Evolutionary conservation across 2,888 invertebrate species (phyloP).

Genomic region (Maniola hyperantus): DNA sequence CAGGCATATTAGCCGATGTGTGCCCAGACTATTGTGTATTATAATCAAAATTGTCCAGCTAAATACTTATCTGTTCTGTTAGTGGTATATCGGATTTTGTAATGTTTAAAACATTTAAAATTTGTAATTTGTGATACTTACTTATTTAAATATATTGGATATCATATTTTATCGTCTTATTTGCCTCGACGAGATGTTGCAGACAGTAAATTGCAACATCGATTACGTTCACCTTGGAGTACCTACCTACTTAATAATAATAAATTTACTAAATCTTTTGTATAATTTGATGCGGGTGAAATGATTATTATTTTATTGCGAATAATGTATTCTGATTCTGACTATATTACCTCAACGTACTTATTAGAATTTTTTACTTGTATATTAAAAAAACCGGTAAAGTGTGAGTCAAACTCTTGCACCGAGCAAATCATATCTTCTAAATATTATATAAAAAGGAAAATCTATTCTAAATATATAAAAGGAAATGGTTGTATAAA

Average conservation of each 20-base stretch:
- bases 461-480: too few relatives aligned
- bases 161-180: conserved; percentile 32
- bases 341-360: not conserved
- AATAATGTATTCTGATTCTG: not conserved
- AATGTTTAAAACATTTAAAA: conserved; percentile 35
- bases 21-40: not conserved
- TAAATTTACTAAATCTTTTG: not conserved
- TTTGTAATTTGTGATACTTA: conserved; percentile 57
- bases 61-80: conserved; percentile 5
- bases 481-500: too few relatives aligned
- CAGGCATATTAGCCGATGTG: not conserved
- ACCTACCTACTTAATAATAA: not conserved
- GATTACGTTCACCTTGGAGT: conserved; percentile 22
- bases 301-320: not conserved
- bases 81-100: conserved; percentile 20
- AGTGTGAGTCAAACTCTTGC: too few relatives aligned
- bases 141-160: conserved; percentile 50
- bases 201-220: conserved; percentile 16
- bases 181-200: conserved; percentile 30
- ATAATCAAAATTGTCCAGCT: not conserved
- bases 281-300: not conserved
- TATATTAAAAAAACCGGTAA: too few relatives aligned
- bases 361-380: too few relatives aligned
- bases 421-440: too few relatives aligned
- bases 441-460: too few relatives aligned